A percentile compares a stretch with the other conserved stretches of the same genome.
Evolutionary conservation across 2,797 vertebrate species (phyloP).

Genomic region (Sebastes matsubarae): DNA sequence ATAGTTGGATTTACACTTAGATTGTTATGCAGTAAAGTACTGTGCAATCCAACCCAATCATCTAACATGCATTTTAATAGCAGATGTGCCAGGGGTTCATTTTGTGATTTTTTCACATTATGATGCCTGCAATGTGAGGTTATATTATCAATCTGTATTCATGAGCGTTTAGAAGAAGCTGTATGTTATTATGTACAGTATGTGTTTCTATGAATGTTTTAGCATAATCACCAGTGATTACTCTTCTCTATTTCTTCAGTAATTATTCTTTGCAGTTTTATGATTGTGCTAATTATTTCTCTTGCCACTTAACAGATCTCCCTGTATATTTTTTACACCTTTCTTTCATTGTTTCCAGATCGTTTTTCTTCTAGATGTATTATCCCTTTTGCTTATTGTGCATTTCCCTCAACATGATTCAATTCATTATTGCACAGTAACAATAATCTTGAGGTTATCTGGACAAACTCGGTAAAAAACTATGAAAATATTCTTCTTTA

Average conservation of each 20-base stretch:
- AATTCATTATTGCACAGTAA: too few relatives aligned
- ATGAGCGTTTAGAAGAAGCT: background rate
- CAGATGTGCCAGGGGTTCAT: background rate
- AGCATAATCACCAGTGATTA: background rate
- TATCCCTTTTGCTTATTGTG: too few relatives aligned
- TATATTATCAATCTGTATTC: constrained; percentile 13
- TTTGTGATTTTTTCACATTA: background rate
- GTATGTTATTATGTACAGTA: background rate
- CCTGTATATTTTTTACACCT: background rate
- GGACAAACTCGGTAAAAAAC: background rate
- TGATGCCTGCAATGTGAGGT: background rate
- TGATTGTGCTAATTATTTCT: background rate
- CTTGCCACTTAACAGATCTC: too few relatives aligned
- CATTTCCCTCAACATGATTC: too few relatives aligned
- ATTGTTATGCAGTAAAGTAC: background rate
- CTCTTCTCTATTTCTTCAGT: background rate
- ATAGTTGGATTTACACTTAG: background rate
- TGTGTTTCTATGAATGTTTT: background rate
- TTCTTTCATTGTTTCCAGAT: background rate
- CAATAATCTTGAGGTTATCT: background rate
- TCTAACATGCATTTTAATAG: background rate
- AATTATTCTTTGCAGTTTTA: background rate
- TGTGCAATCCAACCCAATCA: background rate
- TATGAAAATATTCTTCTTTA: background rate
- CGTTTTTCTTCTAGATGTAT: background rate